These are phyloP conservation scores for Caiman crocodilus DNA, from an alignment of 2,797 vertebrate genomes.

Conservation along the genomic window DNA sequence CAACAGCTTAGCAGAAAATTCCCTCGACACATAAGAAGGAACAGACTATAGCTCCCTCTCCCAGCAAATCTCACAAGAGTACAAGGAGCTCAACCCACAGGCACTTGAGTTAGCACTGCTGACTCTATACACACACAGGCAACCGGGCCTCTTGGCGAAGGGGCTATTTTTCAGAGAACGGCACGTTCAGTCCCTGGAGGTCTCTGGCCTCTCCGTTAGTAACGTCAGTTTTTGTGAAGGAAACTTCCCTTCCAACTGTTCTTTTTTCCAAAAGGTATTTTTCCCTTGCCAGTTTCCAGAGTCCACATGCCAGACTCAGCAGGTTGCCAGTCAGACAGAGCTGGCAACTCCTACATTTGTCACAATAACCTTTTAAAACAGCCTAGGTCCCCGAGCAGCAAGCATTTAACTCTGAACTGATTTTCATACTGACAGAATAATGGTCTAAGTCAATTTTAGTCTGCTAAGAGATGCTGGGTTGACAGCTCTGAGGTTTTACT, in stretches of 20 bases:
- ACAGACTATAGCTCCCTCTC: not conserved
- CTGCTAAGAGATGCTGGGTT: no score
- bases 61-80: not conserved
- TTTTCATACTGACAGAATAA: not conserved
- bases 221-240: not conserved
- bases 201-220: not conserved
- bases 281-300: not conserved
- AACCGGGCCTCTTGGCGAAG: not conserved
- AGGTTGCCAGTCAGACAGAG: not conserved
- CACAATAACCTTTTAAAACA: not conserved
- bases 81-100: not conserved
- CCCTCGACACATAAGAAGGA: rapidly evolving
- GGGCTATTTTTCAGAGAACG: not conserved
- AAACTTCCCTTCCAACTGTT: not conserved
- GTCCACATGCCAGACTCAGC: not conserved
- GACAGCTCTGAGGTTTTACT: not conserved
- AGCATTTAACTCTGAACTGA: not conserved
- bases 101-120: not conserved
- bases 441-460: not conserved
- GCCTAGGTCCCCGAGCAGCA: rapidly evolving
- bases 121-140: not conserved
- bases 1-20: not conserved
- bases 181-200: rapidly evolving
- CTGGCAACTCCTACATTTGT: not conserved
- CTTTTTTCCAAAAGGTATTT: not conserved